These are phyloP conservation scores for Balearica regulorum DNA, from an alignment of 2,797 vertebrate species.

Conservation along the genomic window DNA sequence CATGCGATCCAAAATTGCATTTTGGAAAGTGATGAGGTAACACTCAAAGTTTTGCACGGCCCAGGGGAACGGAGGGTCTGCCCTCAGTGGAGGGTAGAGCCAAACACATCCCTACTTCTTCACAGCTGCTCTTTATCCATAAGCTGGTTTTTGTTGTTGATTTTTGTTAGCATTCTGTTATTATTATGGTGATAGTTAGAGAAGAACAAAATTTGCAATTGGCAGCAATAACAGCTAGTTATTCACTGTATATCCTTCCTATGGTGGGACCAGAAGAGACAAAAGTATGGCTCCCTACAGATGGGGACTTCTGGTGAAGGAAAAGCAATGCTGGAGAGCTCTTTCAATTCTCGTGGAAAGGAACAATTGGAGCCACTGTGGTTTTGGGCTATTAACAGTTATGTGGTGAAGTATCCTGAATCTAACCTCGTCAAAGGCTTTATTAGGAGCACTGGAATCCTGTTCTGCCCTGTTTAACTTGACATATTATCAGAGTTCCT, in stretches of 20 bases:
- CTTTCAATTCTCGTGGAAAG: neutral
- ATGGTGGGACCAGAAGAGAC: neutral
- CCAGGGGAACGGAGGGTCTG: neutral
- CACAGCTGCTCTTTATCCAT: neutral
- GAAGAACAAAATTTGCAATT: neutral
- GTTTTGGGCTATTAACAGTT: neutral
- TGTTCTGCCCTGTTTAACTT: neutral
- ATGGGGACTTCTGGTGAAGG: neutral
- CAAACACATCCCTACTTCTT: neutral
- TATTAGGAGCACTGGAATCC: neutral
- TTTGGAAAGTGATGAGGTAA: neutral
- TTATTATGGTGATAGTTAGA: neutral
- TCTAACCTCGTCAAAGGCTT: neutral
- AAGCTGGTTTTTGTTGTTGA: neutral
- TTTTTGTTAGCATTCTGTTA: neutral
- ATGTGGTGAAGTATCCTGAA: neutral
- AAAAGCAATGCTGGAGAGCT: neutral
- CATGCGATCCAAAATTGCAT: neutral
- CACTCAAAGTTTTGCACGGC: neutral
- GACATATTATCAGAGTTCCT: neutral
- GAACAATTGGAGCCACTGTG: neutral
- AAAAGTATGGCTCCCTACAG: neutral
- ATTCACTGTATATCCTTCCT: neutral
- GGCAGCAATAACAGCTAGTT: neutral
- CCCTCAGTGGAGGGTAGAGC: neutral